These are phyloP conservation scores for Nothocercus nigrocapillus DNA, from an alignment of 2,113 vertebrate genomes.

Conservation along the genomic window DNA sequence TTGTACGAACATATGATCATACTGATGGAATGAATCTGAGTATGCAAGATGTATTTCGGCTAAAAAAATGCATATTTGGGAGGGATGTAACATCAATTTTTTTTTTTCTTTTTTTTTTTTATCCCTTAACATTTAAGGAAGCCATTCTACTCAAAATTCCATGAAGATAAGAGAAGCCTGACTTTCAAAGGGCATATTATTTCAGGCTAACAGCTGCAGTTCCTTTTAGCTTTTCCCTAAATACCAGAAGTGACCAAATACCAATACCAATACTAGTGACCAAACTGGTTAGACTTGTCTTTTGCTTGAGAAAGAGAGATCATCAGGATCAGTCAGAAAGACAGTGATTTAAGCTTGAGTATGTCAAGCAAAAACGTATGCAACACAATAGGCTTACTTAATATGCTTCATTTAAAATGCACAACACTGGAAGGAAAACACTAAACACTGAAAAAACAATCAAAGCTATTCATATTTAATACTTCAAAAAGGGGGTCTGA, in stretches of 20 bases:
- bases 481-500: conserved; percentile 29
- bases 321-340: background rate
- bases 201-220: background rate
- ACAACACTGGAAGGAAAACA: background rate
- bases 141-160: background rate
- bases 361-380: background rate
- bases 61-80: background rate
- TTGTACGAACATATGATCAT: background rate
- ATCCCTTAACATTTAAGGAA: background rate
- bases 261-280: background rate
- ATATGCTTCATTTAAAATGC: conserved; percentile 34
- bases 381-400: background rate
- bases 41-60: background rate
- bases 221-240: background rate
- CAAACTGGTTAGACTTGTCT: background rate
- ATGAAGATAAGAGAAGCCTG: background rate
- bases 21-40: background rate
- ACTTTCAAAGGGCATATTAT: background rate
- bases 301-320: background rate
- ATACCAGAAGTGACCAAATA: background rate
- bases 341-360: background rate
- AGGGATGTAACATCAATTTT: background rate
- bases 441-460: conserved; percentile 39
- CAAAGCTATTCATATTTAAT: conserved; percentile 41
- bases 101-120: background rate